Conservation (phyloP, 2,888 invertebrate genomes). For the Uropetala carovei region DNA sequence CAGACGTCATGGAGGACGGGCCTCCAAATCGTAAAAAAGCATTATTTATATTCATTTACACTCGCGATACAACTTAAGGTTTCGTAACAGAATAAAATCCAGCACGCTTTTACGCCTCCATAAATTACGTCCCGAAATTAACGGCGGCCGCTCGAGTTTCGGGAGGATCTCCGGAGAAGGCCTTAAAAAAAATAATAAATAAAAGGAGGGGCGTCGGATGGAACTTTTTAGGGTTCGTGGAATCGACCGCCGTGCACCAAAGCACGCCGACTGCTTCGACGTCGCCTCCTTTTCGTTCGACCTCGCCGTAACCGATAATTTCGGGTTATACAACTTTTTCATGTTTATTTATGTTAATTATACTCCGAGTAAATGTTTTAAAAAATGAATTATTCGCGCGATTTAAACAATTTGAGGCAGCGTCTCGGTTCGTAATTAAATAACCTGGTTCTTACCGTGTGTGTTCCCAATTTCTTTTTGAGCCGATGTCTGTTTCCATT, state of each 20-base stretch:
- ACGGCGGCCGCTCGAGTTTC: background rate
- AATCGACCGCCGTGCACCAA: background rate
- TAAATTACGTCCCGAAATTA: background rate
- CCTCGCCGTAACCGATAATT: background rate
- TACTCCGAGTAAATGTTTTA: background rate
- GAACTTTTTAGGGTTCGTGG: background rate
- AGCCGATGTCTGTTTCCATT: too few relatives aligned
- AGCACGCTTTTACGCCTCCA: conserved; percentile 1
- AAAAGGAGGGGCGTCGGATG: background rate
- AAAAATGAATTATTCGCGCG: too few relatives aligned
- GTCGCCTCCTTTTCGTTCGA: background rate
- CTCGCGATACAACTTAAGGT: background rate
- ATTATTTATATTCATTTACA: background rate
- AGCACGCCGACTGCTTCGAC: background rate
- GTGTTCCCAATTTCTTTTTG: too few relatives aligned
- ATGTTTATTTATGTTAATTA: too few relatives aligned
- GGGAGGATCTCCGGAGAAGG: background rate
- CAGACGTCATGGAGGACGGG: background rate
- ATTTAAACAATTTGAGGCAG: too few relatives aligned
- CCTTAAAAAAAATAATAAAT: background rate
- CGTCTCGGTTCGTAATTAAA: too few relatives aligned
- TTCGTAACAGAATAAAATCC: background rate
- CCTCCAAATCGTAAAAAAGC: background rate
- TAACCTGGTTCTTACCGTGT: too few relatives aligned
- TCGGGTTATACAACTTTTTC: too few relatives aligned